phyloP scores from a whole-genome alignment of 2,113 vertebrate species.

The Dascyllus trimaculatus region DNA sequence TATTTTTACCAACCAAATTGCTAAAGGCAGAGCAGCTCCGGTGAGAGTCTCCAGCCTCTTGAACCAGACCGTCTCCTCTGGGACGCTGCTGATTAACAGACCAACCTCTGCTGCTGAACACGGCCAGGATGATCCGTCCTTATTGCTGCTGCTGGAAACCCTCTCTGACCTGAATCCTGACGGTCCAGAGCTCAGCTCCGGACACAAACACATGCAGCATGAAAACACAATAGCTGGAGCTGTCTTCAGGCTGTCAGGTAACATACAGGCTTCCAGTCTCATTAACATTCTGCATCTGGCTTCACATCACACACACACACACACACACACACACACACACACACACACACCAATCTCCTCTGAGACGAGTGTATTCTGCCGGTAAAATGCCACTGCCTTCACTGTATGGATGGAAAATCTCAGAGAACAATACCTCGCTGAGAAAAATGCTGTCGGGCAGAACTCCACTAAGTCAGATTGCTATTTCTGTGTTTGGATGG shows the following conservation, averaged over 20 bases:
- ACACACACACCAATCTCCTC: slow-evolving; percentile 22
- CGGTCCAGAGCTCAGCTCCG: slow-evolving; percentile 1
- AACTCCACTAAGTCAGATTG: slow-evolving; percentile 31
- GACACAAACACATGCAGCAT: slow-evolving; percentile 9
- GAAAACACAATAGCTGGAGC: not conserved
- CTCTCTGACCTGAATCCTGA: slow-evolving; percentile 53
- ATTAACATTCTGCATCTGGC: slow-evolving; percentile 68
- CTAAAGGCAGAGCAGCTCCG: slow-evolving; percentile 27
- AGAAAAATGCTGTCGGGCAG: slow-evolving; percentile 25
- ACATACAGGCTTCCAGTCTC: slow-evolving; percentile 39
- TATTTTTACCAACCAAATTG: slow-evolving; percentile 30
- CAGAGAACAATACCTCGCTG: slow-evolving; percentile 15
- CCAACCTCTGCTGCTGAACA: slow-evolving; percentile 38
- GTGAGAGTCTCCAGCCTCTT: slow-evolving; percentile 29
- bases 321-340: slow-evolving; percentile 3
- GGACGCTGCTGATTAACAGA: slow-evolving; percentile 39
- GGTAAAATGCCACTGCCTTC: slow-evolving; percentile 35
- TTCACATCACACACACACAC: slow-evolving; percentile 34
- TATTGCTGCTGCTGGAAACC: slow-evolving; percentile 32
- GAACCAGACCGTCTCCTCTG: slow-evolving; percentile 31
- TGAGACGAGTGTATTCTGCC: slow-evolving; percentile 10
- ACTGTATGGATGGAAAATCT: not conserved
- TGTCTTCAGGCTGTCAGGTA: slow-evolving; percentile 45
- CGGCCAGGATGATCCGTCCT: slow-evolving; percentile 49
- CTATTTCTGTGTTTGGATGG: slow-evolving; percentile 32